Base-by-base conservation (phyloP, 2,888 invertebrate species). In the Leuctra nigra region DNA sequence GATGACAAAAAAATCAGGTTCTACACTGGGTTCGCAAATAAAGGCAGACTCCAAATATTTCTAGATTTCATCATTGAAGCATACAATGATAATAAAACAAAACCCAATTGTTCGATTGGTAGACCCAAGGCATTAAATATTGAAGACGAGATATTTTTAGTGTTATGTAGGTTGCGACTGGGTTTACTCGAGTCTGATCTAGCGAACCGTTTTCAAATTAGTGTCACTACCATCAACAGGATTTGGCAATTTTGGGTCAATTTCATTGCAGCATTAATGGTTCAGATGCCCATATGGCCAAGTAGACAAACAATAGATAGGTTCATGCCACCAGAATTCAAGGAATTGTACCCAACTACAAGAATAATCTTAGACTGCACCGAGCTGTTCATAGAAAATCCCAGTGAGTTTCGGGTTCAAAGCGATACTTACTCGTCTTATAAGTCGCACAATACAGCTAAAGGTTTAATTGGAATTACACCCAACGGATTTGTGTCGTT, bases 381-480 rank as follows among this genome's bases (percentile, higher is more conserved):
- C 3, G 61, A 63, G 57, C 56, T 59, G 11, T 53, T 52, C 24
- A 59, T 61, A 14, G 58, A 63, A 48, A 58, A 55, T 33, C 60
- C 63, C 0, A 20, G 47, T n/a, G 36, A 58, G 39, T 52, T 54
- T 22, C 33, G 36, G 4, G 9, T 56, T 9, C 56, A 56, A 54
- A 39, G 55, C n/a, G 35, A 50, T 6, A 62, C 57, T 33, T 41
- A 41, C 41, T 16, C 16, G 4, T 16, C 16, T 2, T 41, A 41
- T 11, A 50, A 63, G 61, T 41, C 55, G 46, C 56, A 57, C 29
- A 62, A 61, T 39, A 65, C 63, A 22, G 53, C 63, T 2, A 65
- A 65, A 55, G 63, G 59, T 44, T 58, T 65, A 29, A 57, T 63
- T 18, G 63, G 61, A 1, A 60, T 61, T 16, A 61, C 63, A 25